Evolutionary conservation across 2,888 invertebrate species (phyloP).

Genomic region (Caenorhabditis imperialis): DNA sequence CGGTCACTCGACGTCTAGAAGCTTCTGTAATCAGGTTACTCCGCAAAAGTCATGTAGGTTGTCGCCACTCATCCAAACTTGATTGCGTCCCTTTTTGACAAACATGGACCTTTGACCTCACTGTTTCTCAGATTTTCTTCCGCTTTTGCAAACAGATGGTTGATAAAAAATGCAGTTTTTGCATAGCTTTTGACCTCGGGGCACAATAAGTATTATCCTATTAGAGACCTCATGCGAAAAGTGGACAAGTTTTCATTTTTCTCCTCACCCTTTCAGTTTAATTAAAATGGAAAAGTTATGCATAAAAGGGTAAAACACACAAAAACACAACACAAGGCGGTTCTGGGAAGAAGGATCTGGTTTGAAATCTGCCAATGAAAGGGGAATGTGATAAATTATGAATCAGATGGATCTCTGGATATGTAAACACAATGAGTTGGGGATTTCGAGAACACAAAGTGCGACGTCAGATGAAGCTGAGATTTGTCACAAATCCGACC

Average conservation of each 20-base stretch:
- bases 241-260: constrained; percentile 12
- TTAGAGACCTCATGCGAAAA: constrained; percentile 17
- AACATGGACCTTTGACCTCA: constrained; percentile 17
- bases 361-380: constrained; percentile 8
- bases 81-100: constrained; percentile 28
- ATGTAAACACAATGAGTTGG: not conserved
- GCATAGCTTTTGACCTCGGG: constrained; percentile 33
- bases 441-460: no score
- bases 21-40: constrained; percentile 33
- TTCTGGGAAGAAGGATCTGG: constrained; percentile 11
- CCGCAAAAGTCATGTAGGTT: constrained; percentile 31
- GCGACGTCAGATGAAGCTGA: no score
- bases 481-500: no score
- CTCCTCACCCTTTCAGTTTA: constrained; percentile 9
- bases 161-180: constrained; percentile 33
- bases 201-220: constrained; percentile 37
- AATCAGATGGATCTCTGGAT: constrained; percentile 25
- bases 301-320: constrained; percentile 1
- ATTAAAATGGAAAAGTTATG: constrained; percentile 31
- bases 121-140: constrained; percentile 7
- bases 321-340: constrained; percentile 20
- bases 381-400: constrained; percentile 19
- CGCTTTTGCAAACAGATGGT: constrained; percentile 2
- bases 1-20: constrained; percentile 37
- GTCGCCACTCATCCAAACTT: constrained; percentile 19